A percentile compares a stretch with the other conserved stretches of the same genome.
Evolutionary conservation across 53 echinoderm and acorn worm species (phyloP).

Genomic region (Pentamera pediparva): DNA sequence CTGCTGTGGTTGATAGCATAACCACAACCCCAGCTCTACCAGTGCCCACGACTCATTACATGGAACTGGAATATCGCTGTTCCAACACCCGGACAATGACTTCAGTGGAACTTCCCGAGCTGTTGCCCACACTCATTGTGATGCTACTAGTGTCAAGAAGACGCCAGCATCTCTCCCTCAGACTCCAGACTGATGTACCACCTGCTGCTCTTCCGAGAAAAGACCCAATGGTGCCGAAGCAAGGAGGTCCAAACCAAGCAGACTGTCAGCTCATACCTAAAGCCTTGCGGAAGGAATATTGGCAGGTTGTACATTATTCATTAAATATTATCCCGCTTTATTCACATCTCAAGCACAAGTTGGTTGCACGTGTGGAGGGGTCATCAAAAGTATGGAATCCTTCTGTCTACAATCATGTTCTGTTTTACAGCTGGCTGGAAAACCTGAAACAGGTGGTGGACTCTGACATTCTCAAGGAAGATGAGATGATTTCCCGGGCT

Average conservation of each 20-base stretch:
- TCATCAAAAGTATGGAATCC: neutral
- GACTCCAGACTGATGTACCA: constrained; percentile 3
- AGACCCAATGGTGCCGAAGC: neutral
- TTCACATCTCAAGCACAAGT: neutral
- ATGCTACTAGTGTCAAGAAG: neutral
- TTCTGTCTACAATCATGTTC: too few species aligned
- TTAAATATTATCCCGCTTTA: neutral
- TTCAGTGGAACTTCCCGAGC: neutral
- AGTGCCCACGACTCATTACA: constrained; percentile 10
- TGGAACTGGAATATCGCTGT: constrained; percentile 4
- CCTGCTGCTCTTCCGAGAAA: neutral
- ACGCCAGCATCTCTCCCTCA: neutral
- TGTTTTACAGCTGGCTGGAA: neutral
- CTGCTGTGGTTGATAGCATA: constrained; percentile 53
- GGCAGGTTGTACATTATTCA: neutral
- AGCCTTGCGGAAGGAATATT: constrained; percentile 11
- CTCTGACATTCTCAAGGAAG: neutral
- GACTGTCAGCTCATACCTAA: constrained; percentile 4
- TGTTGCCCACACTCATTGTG: neutral
- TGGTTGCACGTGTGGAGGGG: neutral
- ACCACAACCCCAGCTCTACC: constrained; percentile 55
- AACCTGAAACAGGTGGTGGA: neutral
- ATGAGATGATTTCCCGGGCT: constrained; percentile 24
- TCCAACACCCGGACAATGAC: neutral
- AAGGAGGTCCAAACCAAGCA: neutral